Conservation (phyloP, 2,797 vertebrate species). For the Lycodopsis pacificus region DNA sequence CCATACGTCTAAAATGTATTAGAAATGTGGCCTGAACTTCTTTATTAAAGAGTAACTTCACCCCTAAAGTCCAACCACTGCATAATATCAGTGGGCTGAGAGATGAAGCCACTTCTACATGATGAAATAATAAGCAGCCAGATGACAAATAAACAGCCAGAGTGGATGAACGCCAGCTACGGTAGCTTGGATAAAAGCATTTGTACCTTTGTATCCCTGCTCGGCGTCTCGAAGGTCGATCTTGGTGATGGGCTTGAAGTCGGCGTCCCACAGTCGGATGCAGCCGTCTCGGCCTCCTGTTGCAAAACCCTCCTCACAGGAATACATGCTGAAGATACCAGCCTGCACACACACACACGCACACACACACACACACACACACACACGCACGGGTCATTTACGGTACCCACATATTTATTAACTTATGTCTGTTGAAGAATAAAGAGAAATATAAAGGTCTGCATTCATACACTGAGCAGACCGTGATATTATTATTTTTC, state of each 20-base stretch:
- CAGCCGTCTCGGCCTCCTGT: slow-evolving; percentile 96
- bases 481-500: background rate
- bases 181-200: no score
- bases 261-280: slow-evolving; percentile 93
- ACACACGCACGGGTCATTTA: background rate
- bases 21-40: no score
- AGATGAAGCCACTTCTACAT: no score
- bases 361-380: slow-evolving; percentile 1
- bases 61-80: no score
- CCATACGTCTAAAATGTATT: no score
- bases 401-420: background rate
- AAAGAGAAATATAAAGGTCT: background rate
- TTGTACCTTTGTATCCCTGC: slow-evolving; percentile 94
- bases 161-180: no score
- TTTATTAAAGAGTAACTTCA: no score
- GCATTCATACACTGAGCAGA: background rate
- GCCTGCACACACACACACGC: slow-evolving; percentile 80
- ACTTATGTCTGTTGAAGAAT: background rate
- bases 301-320: slow-evolving; percentile 96
- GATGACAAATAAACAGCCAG: no score
- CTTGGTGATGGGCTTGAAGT: slow-evolving; percentile 97
- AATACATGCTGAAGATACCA: slow-evolving; percentile 97
- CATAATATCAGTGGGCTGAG: no score
- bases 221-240: slow-evolving; percentile 96
- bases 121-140: no score